Evolutionary conservation across 2,888 invertebrate species (phyloP), one percentile per base, ranked within the genome.

Genomic region (Parapristionchus giblindavisi): DNA sequence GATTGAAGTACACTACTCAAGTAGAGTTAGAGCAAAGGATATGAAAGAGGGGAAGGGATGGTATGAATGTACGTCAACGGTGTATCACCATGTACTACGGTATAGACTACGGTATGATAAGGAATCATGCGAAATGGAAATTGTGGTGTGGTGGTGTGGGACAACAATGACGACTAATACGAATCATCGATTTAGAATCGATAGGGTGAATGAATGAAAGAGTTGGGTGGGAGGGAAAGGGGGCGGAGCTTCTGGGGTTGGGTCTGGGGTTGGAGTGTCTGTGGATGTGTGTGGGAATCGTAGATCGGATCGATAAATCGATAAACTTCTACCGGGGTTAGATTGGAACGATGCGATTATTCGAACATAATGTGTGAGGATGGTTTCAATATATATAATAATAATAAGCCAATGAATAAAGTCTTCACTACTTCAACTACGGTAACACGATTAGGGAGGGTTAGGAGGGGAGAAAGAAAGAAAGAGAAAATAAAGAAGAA

Each of bases 101-200:
- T n/a, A n/a, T n/a, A n/a, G n/a, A n/a, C 63, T 65, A 21, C n/a
- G 38, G 63, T n/a, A 27, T 24, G 43, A 43, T 14, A 43, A 43
- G 43, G 43, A 43, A 8, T 17, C n/a, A n/a, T n/a, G n/a, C n/a
- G n/a, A n/a, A n/a, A n/a, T n/a, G n/a, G n/a, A 43, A 43, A 43
- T 17, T 61, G 61, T 38, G 61, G 61, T 38, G 34, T 6, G n/a
- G 61, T 34, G 60, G 58, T 61, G 61, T 36, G 36, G 36, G 14
- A 32, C 17, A 29, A 43, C n/a, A 43, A 29, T 43, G 63, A n/a
- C 40, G 63, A 43, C 43, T 2, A 65, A 29, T 65, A 32, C 43
- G 40, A 65, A 65, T 43, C 29, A 24, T 43, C 61, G 63, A 65
- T 65, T 65, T 21, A 43, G 63, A 65, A 65, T 65, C 63, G 63